A percentile compares a stretch with the other conserved stretches of the same genome.
Evolutionary conservation across 2,113 vertebrate genomes (phyloP).

Genomic region (Catharus fuscescens): DNA sequence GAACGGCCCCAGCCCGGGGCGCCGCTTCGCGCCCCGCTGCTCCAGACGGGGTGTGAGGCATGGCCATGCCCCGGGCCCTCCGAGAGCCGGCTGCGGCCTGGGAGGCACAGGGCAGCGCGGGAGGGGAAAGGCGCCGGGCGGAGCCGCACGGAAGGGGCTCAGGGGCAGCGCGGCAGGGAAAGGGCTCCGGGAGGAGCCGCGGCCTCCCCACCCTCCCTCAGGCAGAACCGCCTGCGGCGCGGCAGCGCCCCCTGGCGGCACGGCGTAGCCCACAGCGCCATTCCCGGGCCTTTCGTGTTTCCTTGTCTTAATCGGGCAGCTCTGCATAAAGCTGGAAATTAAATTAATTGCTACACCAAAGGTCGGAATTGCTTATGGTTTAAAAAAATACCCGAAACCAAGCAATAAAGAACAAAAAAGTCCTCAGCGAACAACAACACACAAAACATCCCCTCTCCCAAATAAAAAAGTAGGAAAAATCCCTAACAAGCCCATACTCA

Average conservation of each 20-base stretch:
- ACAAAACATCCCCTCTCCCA: accelerated
- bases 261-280: background rate
- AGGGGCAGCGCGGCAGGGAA: background rate
- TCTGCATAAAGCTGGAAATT: background rate
- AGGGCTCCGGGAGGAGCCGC: accelerated
- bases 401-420: background rate
- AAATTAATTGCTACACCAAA: background rate
- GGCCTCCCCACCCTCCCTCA: no score
- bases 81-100: background rate
- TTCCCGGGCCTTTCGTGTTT: background rate
- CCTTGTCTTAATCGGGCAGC: background rate
- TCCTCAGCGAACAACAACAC: background rate
- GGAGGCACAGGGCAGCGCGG: no score
- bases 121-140: background rate
- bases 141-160: background rate
- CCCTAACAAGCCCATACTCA: background rate
- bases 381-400: background rate
- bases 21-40: background rate
- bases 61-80: background rate
- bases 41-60: accelerated
- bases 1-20: background rate
- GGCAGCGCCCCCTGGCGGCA: background rate
- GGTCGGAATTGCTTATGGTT: background rate
- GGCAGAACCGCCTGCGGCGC: background rate
- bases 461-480: background rate